Evolutionary conservation across 2,797 vertebrate species (phyloP).

Genomic region (Natrix natrix): DNA sequence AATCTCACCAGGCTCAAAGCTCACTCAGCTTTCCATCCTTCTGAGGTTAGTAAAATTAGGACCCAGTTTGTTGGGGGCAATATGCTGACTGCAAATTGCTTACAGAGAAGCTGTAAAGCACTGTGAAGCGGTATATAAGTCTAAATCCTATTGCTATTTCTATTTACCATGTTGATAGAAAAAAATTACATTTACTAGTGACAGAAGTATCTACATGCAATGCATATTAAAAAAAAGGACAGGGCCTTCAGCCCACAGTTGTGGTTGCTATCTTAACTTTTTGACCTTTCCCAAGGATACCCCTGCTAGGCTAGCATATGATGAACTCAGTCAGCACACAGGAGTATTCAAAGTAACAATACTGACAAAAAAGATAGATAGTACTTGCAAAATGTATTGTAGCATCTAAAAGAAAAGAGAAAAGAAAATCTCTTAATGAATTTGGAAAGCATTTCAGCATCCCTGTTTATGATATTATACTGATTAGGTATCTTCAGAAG

Average conservation of each 20-base stretch:
- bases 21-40: no score
- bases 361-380: neutral
- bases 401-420: neutral
- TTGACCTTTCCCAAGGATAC: neutral
- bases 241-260: neutral
- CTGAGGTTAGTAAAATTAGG: no score
- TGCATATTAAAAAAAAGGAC: neutral
- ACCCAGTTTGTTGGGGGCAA: no score
- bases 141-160: no score
- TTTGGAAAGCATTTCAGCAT: neutral
- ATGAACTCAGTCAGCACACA: neutral
- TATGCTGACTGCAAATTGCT: no score
- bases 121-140: no score
- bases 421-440: neutral
- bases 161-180: neutral
- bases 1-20: no score
- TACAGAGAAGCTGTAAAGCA: no score
- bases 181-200: neutral
- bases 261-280: neutral
- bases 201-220: neutral
- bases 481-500: neutral
- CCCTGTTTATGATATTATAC: neutral
- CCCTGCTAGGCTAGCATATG: neutral
- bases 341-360: neutral
- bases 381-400: neutral